Percentiles rank a stretch among this genome's conserved stretches.
Evolutionary conservation across 2,888 invertebrate genomes (phyloP).

Genomic region (Spilarctia lutea): DNA sequence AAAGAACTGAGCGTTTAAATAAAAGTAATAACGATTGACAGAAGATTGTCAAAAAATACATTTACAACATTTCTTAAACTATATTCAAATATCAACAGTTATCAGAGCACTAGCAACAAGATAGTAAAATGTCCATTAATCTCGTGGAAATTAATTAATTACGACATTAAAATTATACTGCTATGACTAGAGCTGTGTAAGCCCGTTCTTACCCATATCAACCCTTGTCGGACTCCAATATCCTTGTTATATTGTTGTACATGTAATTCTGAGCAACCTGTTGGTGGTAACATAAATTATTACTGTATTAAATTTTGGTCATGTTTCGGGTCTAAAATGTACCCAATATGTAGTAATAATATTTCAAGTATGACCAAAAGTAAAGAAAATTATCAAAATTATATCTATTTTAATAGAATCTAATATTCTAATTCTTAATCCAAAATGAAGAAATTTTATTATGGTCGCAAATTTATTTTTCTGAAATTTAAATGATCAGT

Average conservation of each 20-base stretch:
- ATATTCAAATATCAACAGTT: neutral
- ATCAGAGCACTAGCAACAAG: neutral
- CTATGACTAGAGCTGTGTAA: constrained; percentile 29
- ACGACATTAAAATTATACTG: constrained; percentile 33
- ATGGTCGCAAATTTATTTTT: neutral
- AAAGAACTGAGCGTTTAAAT: too few relatives aligned
- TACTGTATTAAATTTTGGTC: constrained; percentile 30
- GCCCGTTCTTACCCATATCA: constrained; percentile 59
- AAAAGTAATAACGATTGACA: neutral
- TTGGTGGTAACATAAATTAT: constrained; percentile 30
- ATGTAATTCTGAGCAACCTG: constrained; percentile 22
- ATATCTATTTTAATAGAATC: too few relatives aligned
- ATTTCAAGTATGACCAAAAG: neutral
- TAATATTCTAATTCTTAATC: neutral
- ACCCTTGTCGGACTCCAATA: constrained; percentile 62
- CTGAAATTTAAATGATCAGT: neutral
- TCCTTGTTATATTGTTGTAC: constrained; percentile 27
- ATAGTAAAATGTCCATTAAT: constrained; percentile 13
- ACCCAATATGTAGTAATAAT: neutral
- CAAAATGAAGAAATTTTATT: neutral
- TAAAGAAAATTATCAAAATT: neutral
- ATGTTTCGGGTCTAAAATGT: neutral
- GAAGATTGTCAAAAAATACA: neutral
- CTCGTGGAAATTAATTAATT: constrained; percentile 30
- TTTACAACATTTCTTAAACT: neutral